A percentile compares a stretch with the other conserved stretches of the same genome.
phyloP scores from a whole-genome alignment of 2,797 vertebrate species.

The Cossypha dichroa region DNA sequence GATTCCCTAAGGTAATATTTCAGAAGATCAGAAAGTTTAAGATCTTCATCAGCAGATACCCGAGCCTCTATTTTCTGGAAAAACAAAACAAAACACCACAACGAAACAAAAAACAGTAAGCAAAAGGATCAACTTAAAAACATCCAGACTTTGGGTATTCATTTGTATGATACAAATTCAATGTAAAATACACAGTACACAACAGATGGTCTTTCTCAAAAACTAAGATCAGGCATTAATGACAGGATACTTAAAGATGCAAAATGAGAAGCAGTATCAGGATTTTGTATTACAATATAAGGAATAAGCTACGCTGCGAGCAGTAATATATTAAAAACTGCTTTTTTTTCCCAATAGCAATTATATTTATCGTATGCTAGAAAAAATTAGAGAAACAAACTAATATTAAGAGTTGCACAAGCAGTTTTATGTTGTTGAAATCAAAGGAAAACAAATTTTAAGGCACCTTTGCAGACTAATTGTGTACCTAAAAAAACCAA shows the following conservation, averaged over 20 bases:
- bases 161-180: background rate
- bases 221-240: background rate
- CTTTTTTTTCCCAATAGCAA: background rate
- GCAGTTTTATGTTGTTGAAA: background rate
- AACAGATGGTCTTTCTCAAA: background rate
- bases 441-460: background rate
- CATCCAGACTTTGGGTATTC: background rate
- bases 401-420: background rate
- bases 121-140: background rate
- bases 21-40: conserved; percentile 96
- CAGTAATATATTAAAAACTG: background rate
- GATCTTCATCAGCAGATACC: conserved; percentile 95
- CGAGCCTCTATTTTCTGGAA: conserved; percentile 95
- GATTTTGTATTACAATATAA: background rate
- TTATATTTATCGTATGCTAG: background rate
- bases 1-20: conserved; percentile 98
- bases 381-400: background rate
- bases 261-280: background rate
- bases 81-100: background rate
- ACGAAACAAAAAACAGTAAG: background rate
- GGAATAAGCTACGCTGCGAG: background rate
- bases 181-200: background rate
- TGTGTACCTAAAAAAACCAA: background rate
- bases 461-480: background rate
- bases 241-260: background rate